phyloP scores from a whole-genome alignment of 2,888 invertebrate genomes.

The Nymphalis urticae region DNA sequence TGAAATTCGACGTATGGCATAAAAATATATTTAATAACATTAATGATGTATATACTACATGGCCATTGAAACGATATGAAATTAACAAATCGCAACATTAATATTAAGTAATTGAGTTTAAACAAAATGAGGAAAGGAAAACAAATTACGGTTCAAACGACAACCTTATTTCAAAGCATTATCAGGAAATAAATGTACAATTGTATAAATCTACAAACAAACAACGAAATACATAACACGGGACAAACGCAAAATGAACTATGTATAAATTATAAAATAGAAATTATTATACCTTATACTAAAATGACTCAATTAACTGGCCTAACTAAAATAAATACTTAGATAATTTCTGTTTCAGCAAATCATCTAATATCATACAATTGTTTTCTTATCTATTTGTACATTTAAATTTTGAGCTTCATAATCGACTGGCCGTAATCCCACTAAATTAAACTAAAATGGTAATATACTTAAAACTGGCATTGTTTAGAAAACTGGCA shows the following conservation, averaged over 20 bases:
- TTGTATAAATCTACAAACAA: conserved; percentile 67
- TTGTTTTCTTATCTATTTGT: conserved; percentile 58
- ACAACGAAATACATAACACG: conserved; percentile 65
- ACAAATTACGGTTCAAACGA: background rate
- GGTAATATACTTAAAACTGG: conserved; percentile 51
- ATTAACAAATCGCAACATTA: background rate
- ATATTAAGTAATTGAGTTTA: background rate
- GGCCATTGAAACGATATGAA: background rate
- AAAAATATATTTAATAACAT: background rate
- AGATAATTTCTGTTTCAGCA: conserved; percentile 47
- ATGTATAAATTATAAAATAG: conserved; percentile 52
- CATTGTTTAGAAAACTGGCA: conserved; percentile 46
- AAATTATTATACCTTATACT: conserved; percentile 48
- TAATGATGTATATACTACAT: background rate
- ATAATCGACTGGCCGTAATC: conserved; percentile 73
- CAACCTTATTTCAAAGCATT: conserved; percentile 36
- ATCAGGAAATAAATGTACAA: conserved; percentile 58
- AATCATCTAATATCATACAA: conserved; percentile 56
- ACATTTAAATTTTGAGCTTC: conserved; percentile 77
- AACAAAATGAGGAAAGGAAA: background rate
- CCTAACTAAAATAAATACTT: conserved; percentile 79
- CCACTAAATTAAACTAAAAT: conserved; percentile 62
- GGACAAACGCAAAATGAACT: conserved; percentile 50
- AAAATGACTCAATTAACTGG: conserved; percentile 78
- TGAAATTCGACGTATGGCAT: background rate